Evolutionary conservation across 2,113 vertebrate genomes (phyloP).

Genomic region (Zapus hudsonius): DNA sequence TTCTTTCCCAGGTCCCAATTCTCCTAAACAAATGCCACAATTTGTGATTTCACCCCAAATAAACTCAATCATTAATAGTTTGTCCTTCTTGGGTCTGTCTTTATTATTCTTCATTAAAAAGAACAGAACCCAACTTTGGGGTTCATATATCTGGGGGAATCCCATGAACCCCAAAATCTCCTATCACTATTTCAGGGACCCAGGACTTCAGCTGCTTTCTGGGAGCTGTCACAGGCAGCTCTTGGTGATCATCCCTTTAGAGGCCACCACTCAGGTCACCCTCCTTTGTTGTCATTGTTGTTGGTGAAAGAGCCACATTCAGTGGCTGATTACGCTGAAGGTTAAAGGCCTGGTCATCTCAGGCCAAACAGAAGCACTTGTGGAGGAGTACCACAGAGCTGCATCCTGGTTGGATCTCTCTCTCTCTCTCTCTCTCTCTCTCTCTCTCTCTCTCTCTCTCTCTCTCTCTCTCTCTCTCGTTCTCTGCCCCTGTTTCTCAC

Average conservation of each 20-base stretch:
- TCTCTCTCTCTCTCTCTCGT: background rate
- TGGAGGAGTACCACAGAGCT: background rate
- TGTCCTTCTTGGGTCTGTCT: no score
- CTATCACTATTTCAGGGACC: no score
- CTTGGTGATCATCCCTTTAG: background rate
- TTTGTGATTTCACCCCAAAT: no score
- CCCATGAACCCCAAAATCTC: no score
- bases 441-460: background rate
- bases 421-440: no score
- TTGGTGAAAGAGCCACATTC: background rate
- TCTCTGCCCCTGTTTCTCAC: background rate
- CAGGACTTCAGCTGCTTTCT: background rate
- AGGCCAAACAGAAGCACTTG: background rate
- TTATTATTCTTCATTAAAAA: no score
- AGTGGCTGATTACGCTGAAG: background rate
- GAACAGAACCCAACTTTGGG: no score
- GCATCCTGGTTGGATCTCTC: background rate
- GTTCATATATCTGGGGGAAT: no score
- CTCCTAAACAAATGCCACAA: no score
- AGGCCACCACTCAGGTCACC: no score
- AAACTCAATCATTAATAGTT: no score
- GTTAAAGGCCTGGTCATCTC: background rate
- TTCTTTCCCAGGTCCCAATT: no score
- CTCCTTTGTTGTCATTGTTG: background rate
- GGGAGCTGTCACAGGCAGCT: background rate